Evolutionary conservation across 1,140 invertebrate species (phyloP).

Genomic region (Hetaerina americana): DNA sequence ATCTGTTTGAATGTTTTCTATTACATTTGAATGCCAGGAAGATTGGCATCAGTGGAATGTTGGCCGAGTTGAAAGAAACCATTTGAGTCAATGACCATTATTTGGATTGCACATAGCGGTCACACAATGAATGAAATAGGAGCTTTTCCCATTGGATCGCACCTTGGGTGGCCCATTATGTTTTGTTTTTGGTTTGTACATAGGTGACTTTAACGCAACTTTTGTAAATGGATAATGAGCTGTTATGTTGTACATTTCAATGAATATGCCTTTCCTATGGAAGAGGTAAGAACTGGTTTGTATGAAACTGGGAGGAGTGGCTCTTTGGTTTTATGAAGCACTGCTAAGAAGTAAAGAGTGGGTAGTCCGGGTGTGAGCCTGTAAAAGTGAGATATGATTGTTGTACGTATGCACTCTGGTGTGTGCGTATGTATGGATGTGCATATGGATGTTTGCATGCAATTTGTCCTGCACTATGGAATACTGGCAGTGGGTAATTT

Average conservation of each 20-base stretch:
- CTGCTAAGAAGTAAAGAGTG: background rate
- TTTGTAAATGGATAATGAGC: background rate
- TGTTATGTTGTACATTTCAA: too few species aligned
- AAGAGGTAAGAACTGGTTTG: background rate
- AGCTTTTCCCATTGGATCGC: too few species aligned
- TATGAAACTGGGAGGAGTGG: background rate
- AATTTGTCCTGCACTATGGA: background rate
- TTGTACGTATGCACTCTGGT: too few species aligned
- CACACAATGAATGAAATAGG: too few species aligned
- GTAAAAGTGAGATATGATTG: background rate
- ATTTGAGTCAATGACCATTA: too few species aligned
- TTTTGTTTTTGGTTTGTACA: background rate
- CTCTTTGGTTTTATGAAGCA: background rate
- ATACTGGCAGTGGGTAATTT: background rate
- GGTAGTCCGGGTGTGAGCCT: background rate
- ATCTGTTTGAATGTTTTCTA: too few species aligned
- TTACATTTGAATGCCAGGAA: too few species aligned
- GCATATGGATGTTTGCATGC: background rate
- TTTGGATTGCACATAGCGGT: too few species aligned
- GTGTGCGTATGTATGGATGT: background rate
- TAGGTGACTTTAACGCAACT: background rate
- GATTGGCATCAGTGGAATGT: too few species aligned
- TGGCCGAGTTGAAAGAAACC: too few species aligned
- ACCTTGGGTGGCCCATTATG: too few species aligned
- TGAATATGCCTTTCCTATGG: background rate